Conservation (phyloP, 2,888 invertebrate genomes). For the Spodoptera littoralis region DNA sequence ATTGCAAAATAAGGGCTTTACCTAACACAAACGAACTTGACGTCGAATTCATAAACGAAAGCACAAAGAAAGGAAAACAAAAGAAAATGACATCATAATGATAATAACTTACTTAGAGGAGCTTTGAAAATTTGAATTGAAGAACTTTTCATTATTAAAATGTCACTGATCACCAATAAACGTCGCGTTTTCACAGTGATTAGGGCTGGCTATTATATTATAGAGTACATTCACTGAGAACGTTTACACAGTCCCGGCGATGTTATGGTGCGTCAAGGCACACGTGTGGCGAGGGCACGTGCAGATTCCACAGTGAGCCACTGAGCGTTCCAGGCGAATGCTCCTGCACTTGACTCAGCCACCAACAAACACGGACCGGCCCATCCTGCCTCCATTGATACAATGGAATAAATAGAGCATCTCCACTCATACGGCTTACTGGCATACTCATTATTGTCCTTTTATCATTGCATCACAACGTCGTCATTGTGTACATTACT, state of each 20-base stretch:
- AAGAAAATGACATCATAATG: constrained; percentile 9
- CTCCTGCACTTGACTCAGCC: constrained; percentile 85
- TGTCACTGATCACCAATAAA: constrained; percentile 43
- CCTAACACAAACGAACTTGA: not conserved
- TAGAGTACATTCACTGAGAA: constrained; percentile 57
- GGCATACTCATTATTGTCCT: constrained; percentile 30
- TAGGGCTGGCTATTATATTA: constrained; percentile 42
- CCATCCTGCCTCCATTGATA: constrained; percentile 74
- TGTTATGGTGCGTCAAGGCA: constrained; percentile 72
- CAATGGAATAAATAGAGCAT: constrained; percentile 80
- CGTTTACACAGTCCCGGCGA: constrained; percentile 55
- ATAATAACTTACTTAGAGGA: constrained; percentile 37
- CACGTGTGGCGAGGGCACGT: constrained; percentile 82
- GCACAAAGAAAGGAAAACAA: constrained; percentile 10
- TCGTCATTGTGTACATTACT: constrained; percentile 21
- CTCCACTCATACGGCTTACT: constrained; percentile 49
- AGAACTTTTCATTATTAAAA: constrained; percentile 20
- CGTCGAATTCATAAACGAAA: constrained; percentile 11
- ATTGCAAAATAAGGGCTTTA: not conserved
- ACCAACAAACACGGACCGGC: constrained; percentile 68
- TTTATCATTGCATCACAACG: constrained; percentile 41
- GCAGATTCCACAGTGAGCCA: constrained; percentile 80
- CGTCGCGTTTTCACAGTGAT: constrained; percentile 42
- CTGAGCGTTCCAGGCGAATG: constrained; percentile 81
- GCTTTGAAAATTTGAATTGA: constrained; percentile 7